Base-by-base conservation (phyloP, 2,797 vertebrate genomes). In the Chelonia mydas region DNA sequence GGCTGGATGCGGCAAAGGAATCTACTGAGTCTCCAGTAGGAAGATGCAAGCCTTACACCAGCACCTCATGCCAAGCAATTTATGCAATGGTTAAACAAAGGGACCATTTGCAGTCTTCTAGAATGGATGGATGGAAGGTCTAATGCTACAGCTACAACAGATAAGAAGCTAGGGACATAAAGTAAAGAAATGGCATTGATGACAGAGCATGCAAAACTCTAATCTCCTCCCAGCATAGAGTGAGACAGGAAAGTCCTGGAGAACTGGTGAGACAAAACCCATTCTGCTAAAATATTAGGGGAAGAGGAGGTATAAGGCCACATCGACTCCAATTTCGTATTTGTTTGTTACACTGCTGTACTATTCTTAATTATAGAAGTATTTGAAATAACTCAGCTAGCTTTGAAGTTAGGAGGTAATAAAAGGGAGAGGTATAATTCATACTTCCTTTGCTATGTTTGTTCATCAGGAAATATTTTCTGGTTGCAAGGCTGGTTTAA, bases 401-500 rank as follows among this genome's bases (percentile, higher is more conserved):
- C 89, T 65, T 74, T 84, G 87, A 84, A 93, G 93, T 96, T 92
- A 97, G 37, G 68, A 72, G n/a, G 84, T 93, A 94, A 97, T 68
- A 94, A 77, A 83, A 19, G 41, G 85, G 25, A 95, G 57, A 59
- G 79, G 80, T 94, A 3, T 65, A 88, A 94, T 94, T 96, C 77
- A 37, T 85, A 65, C 90, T 59, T 37, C 90, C 96, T 94, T 93
- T 93, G 94, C 89, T 96, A 86, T 96, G 94, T 97, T 92, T 94
- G 77, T 90, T 94, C 88, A 55, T 27, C 87, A 41, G 12, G 59
- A 95, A 59, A 54, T 95, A 81, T 92, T 95, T 96, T 94, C 81
- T 55, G 23, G 82, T 82, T 55, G 23, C 78, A 61, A 87, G 88
- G 28, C 84, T 86, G 87, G 87, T 41, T 84, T 76, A 91, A 47